Percentiles rank a stretch among this genome's conserved stretches.
Evolutionary conservation across 2,797 vertebrate genomes (phyloP).

Genomic region (Acrocephalus scirpaceus): DNA sequence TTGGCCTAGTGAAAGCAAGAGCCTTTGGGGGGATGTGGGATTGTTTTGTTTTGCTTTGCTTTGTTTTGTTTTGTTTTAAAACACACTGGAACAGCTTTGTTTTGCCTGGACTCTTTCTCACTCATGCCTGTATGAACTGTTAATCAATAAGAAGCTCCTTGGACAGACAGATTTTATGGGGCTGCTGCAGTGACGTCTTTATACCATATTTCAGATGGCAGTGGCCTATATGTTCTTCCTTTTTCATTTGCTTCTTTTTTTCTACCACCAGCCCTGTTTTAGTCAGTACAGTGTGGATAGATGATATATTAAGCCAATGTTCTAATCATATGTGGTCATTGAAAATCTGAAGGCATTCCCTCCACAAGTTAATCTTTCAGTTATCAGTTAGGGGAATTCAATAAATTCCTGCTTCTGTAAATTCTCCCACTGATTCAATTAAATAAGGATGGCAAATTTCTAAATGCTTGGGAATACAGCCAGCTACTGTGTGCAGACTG

Average conservation of each 20-base stretch:
- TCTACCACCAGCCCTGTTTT: background rate
- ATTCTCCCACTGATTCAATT: slow-evolving; percentile 42
- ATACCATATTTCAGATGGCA: background rate
- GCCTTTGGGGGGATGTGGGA: background rate
- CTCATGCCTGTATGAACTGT: slow-evolving; percentile 5
- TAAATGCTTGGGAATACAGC: slow-evolving; percentile 30
- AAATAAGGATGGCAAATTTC: slow-evolving; percentile 16
- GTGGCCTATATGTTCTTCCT: background rate
- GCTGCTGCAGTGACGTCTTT: background rate
- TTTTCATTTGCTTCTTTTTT: background rate
- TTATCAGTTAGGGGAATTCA: slow-evolving; percentile 35
- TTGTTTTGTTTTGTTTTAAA: slow-evolving; percentile 24
- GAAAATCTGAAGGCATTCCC: slow-evolving; percentile 24
- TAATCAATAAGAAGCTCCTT: slow-evolving; percentile 26
- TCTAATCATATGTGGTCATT: background rate
- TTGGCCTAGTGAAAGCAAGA: slow-evolving; percentile 35
- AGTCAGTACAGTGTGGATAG: background rate
- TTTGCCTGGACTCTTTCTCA: slow-evolving; percentile 36
- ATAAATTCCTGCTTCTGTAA: slow-evolving; percentile 12
- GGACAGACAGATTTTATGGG: background rate
- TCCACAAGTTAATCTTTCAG: slow-evolving; percentile 32
- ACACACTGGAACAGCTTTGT: background rate
- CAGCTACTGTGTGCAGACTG: slow-evolving; percentile 4
- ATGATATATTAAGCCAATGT: slow-evolving; percentile 3
- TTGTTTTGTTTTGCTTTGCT: background rate